Base-by-base conservation (phyloP, 1,140 invertebrate species). In the Zaprionus tsacasi region DNA sequence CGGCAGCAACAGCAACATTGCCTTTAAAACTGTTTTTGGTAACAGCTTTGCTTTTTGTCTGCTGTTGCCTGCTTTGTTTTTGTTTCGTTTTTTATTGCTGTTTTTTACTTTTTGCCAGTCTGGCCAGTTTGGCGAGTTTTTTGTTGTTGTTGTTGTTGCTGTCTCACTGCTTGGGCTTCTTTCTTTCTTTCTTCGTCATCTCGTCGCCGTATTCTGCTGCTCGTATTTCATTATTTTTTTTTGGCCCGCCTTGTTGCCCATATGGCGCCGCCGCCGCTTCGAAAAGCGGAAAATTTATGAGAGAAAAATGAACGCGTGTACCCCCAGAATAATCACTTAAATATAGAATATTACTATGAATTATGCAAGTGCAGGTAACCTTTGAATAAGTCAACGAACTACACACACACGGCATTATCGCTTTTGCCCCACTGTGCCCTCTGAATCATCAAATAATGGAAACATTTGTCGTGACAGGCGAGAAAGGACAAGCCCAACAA, bases 171-270 rank as follows among this genome's bases (percentile, higher is more conserved):
- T 48, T 48, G 45, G 45, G 45, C 27, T 30, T 30, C 45, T 48
- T 48, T 48, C 45, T 17, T 48, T 48, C 45, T 48, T 88, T 86
- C 79, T 73, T 67, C 75, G 70, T 80, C 81, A 72, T 79, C 77
- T 72, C 38, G 71, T 71, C 81, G 63, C 55, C 40, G 50, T 58
- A 55, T 79, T 80, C 60, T 77, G 71, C 57, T 64, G 81, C 78
- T 88, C 85, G 85, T 88, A 88, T 88, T 88, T 88, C 81, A 88
- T 68, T 79, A 0, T n/a, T n/a, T n/a, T n/a, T n/a, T n/a, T 78
- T 80, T 74, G 57, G 60, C 33, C 63, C 43, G 40, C 35, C 56
- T 36, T 48, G 56, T 58, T 74, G 79, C 77, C 77, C 83, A 88
- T 88, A 88, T 88, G 85, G 78, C 81, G 83, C 85, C 81, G 85